phyloP scores from a whole-genome alignment of 1,140 invertebrate species.

The Drosophila burlai region DNA sequence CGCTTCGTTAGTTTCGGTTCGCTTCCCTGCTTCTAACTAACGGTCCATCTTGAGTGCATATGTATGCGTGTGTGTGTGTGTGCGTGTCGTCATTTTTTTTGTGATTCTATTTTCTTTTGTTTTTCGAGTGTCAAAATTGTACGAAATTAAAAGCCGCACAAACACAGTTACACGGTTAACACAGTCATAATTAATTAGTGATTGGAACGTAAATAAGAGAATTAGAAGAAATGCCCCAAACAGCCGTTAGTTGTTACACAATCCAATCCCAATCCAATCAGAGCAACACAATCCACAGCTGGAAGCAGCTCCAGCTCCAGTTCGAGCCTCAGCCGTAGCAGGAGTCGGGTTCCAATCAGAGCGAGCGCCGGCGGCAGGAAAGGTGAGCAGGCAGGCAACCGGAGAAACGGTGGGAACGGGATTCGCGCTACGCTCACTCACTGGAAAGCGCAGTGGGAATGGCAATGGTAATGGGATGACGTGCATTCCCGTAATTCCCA shows the following conservation, averaged over 20 bases:
- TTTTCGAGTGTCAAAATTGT: constrained; percentile 1
- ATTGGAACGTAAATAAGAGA: background rate
- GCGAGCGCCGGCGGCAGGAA: constrained; percentile 32
- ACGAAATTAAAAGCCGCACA: background rate
- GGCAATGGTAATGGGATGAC: constrained; percentile 32
- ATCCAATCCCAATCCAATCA: constrained; percentile 4
- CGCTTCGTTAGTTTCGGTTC: constrained; percentile 1
- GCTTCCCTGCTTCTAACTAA: constrained; percentile 2
- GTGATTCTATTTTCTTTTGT: constrained; percentile 4
- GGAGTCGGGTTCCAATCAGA: constrained; percentile 34
- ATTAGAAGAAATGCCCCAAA: constrained; percentile 17
- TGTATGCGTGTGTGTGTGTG: background rate
- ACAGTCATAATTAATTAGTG: background rate
- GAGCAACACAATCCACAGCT: background rate
- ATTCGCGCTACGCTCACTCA: background rate
- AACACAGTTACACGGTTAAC: background rate
- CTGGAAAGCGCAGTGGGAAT: constrained; percentile 19
- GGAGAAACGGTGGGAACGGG: constrained; percentile 33
- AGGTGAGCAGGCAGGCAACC: constrained; percentile 33
- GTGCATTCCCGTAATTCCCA: constrained; percentile 16
- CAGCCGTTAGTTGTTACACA: constrained; percentile 14
- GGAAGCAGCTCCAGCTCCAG: constrained; percentile 7
- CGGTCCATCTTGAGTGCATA: background rate
- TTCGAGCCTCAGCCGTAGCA: constrained; percentile 17
- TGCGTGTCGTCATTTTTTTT: constrained; percentile 13